Percentiles rank a stretch among this genome's conserved stretches.
These are phyloP conservation scores for Celastrina argiolus DNA, from an alignment of 2,888 invertebrate genomes.

Conservation along the genomic window DNA sequence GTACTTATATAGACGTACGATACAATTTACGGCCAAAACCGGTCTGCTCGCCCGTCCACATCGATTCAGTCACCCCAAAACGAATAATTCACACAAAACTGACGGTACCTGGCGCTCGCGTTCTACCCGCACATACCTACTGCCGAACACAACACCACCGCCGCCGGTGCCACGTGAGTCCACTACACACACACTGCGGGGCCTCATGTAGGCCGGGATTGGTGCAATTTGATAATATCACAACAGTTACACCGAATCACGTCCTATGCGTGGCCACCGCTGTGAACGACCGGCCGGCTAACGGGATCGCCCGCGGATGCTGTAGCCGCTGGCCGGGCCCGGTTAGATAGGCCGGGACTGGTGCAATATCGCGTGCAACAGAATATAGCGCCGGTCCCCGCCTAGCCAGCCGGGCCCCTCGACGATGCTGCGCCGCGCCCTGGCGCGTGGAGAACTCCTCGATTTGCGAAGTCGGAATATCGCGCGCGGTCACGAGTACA, in stretches of 20 bases:
- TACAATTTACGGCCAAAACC: slow-evolving; percentile 67
- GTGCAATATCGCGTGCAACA: slow-evolving; percentile 74
- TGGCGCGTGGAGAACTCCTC: slow-evolving; percentile 31
- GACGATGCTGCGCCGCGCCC: slow-evolving; percentile 58
- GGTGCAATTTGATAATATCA: slow-evolving; percentile 74
- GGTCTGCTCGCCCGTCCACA: slow-evolving; percentile 59
- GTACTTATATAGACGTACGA: slow-evolving; percentile 39
- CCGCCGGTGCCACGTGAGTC: not conserved
- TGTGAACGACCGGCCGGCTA: slow-evolving; percentile 70
- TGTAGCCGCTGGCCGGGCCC: slow-evolving; percentile 72
- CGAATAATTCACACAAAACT: slow-evolving; percentile 60
- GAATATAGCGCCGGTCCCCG: slow-evolving; percentile 76
- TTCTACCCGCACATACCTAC: not conserved
- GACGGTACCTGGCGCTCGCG: slow-evolving; percentile 40
- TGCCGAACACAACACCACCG: not conserved
- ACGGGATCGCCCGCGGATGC: slow-evolving; percentile 74
- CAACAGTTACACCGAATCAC: slow-evolving; percentile 76
- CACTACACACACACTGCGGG: slow-evolving; percentile 46
- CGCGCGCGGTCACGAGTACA: slow-evolving; percentile 34
- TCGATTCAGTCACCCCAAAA: slow-evolving; percentile 62
- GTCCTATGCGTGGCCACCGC: slow-evolving; percentile 76
- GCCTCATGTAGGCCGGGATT: slow-evolving; percentile 77
- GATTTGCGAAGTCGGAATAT: slow-evolving; percentile 34
- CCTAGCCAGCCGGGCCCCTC: slow-evolving; percentile 73
- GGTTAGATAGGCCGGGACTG: slow-evolving; percentile 79